Base-by-base conservation (phyloP, 2,797 vertebrate genomes). In the Chloroceryle amazona region DNA sequence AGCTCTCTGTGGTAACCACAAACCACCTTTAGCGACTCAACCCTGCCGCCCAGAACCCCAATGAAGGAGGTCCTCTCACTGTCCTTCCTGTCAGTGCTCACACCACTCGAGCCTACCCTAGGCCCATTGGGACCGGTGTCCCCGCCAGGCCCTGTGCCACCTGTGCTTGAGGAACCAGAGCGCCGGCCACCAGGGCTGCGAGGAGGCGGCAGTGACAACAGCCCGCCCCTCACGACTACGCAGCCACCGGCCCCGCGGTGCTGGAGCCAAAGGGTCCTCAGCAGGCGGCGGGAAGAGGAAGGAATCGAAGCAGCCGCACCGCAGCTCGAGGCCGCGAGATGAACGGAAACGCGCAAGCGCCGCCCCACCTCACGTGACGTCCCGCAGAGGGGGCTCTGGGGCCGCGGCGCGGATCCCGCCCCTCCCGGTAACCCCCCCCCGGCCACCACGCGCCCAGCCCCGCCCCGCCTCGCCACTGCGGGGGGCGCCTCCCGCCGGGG, bases 21-120 rank as follows among this genome's bases (percentile, higher is more conserved):
- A 20, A 7, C 10, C 26, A 5, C 1, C 35, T 8, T 3, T 1
- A 11, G 21, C 0, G 6, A 0, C 39, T 31, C 41, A 23, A 2
- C 4, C 5, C 37, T 0, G 4, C 19, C 3, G 1, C 37, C 21
- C 35, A 3, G 5, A 23, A 6, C 13, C 18, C 14, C 1, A 6
- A 7, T 2, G 9, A 5, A 1, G 13, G 4, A 3, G 2, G 1
- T 6, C 4, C 44, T 3, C 26, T 6, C 11, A 3, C 19, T 5
- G 29, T 25, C 22, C 26, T 28, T 18, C 5, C 55, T 2, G 31
- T 26, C 63, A 7, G 4, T 28, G 4, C 12, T 3, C 11, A 33
- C 29, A 7, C 28, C 44, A 9, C 19, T 15, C 44, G 16, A 37
- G 37, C 49, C 58, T 4, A 16, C 6, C 6, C 23, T 5, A 16